Conservation (phyloP, 2,113 vertebrate genomes). For the Antennarius striatus region DNA sequence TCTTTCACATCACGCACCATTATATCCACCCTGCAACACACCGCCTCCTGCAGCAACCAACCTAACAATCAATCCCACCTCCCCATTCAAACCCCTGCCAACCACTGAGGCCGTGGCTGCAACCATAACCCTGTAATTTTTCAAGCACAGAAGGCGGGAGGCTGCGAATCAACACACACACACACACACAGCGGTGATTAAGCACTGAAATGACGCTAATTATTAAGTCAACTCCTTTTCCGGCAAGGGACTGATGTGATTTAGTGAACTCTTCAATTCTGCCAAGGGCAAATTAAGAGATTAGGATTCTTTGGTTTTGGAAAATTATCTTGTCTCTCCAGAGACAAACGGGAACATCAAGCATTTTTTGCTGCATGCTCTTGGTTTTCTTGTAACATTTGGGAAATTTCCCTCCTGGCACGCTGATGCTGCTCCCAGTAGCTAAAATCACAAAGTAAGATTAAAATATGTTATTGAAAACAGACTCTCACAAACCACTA, state of each 20-base stretch:
- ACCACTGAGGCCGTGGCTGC: not conserved
- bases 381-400: slow-evolving; percentile 5
- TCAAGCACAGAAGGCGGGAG: not conserved
- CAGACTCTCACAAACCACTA: slow-evolving; percentile 15
- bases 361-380: not conserved
- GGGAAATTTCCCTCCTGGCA: not conserved
- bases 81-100: slow-evolving; percentile 29
- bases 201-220: no score
- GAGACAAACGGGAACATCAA: slow-evolving; percentile 4
- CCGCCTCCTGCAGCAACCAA: slow-evolving; percentile 24
- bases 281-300: no score
- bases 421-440: not conserved
- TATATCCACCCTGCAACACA: slow-evolving; percentile 18
- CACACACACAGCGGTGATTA: no score
- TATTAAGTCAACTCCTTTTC: no score
- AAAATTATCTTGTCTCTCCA: not conserved
- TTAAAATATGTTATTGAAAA: slow-evolving; percentile 10
- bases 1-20: slow-evolving; percentile 36
- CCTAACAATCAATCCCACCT: slow-evolving; percentile 57
- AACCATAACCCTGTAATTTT: slow-evolving; percentile 38
- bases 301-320: no score
- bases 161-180: no score
- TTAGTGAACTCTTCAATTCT: no score
- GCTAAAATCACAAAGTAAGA: not conserved
- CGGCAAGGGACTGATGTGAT: no score